Evolutionary conservation across 2,888 invertebrate genomes (phyloP), one percentile per base, ranked within the genome.

Genomic region (Eupsilia transversa): DNA sequence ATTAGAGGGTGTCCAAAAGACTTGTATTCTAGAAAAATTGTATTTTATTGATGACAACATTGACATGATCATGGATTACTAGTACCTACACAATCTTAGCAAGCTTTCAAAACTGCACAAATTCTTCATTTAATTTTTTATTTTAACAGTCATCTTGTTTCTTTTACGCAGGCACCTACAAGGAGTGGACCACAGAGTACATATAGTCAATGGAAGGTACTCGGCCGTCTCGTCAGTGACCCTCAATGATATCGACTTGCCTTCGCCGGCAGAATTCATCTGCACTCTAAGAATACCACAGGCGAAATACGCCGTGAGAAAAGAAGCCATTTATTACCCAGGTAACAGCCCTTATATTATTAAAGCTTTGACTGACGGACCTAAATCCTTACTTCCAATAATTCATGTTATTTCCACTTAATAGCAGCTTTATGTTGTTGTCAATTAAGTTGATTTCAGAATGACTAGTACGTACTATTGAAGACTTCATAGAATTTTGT

Each of bases 241-340:
- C 12, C 94, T 97, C 64, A 94, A 96, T 43, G 96, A 97, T 71
- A 94, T 94, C 0, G 96, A 96, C 59, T 90, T 97, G 27, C 95
- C 95, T 0, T 94, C 96, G 0, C 96, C 97, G 0, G 97, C 97
- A 0, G 96, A 96, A 83, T 97, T 97, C 90, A 96, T 97, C 79
- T 97, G 97, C 91, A 97, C 97, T 54, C 89, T 97, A 77, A 95
- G 96, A 89, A 97, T 97, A 93, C 97, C 97, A 12, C 97, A 97
- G 77, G 97, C 97, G 0, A 96, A 97, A 84, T 97, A 97, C 86
- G 94, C 94, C 27, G 96, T 97, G 65, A 95, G 95, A 74, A 96
- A 96, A 89, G 96, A 96, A 88, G 94, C 96, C 57, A 94, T 97
- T 78, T 97, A 97, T 87, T 97, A 97, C 89, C 96, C 96, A 92